Conservation (phyloP, 2,888 invertebrate genomes). For the Alloplasta piceator region DNA sequence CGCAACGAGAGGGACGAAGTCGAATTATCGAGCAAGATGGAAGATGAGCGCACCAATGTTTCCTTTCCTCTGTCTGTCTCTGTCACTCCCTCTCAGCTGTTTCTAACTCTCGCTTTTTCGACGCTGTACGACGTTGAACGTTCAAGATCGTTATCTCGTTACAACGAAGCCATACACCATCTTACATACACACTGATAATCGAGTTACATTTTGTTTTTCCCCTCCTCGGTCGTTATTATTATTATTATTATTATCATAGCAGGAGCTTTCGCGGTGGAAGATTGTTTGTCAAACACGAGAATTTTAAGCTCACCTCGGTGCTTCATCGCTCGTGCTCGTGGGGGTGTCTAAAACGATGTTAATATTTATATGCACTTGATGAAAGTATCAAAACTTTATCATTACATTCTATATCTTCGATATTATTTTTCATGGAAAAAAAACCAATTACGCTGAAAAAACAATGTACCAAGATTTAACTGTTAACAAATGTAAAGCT, state of each 20-base stretch:
- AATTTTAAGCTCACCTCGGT: conserved; percentile 1
- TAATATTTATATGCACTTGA: conserved; percentile 3
- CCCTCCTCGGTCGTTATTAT: not conserved
- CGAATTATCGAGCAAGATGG: conserved; percentile 61
- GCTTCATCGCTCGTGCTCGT: too few species aligned
- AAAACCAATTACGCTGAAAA: too few species aligned
- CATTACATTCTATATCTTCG: too few species aligned
- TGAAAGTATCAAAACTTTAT: too few species aligned
- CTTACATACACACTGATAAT: conserved; percentile 52
- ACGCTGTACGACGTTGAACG: conserved; percentile 43
- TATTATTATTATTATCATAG: conserved; percentile 12
- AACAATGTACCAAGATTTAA: too few species aligned
- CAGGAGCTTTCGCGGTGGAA: conserved; percentile 14
- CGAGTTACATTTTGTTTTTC: conserved; percentile 39
- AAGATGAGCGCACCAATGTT: conserved; percentile 43
- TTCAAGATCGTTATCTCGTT: conserved; percentile 65
- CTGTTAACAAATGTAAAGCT: too few species aligned
- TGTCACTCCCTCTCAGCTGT: conserved; percentile 18
- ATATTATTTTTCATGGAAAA: too few species aligned
- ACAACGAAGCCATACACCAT: conserved; percentile 54
- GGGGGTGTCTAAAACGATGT: not conserved
- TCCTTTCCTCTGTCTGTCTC: not conserved
- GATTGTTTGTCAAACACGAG: conserved; percentile 48
- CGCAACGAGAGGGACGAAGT: conserved; percentile 58
- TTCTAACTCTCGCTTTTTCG: conserved; percentile 51